Conservation (phyloP, 2,113 vertebrate genomes). For the Aegotheles bennettii region DNA sequence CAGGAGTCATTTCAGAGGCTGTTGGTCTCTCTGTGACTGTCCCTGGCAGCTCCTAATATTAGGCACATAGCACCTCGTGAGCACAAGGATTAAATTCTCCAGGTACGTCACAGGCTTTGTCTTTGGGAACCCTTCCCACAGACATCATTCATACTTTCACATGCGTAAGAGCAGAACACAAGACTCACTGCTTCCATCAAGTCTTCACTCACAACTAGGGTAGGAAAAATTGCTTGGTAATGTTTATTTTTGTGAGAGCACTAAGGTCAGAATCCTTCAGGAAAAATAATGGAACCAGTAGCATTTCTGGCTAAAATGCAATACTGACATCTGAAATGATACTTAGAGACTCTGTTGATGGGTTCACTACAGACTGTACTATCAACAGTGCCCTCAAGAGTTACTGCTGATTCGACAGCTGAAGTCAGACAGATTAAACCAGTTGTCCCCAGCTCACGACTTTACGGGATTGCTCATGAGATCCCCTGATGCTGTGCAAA, state of each 20-base stretch:
- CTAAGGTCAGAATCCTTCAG: background rate
- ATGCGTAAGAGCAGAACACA: background rate
- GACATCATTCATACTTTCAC: background rate
- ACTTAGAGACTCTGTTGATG: background rate
- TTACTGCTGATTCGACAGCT: background rate
- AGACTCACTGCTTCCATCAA: background rate
- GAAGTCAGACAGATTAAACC: background rate
- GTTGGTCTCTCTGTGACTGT: background rate
- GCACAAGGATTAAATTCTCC: background rate
- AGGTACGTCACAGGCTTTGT: background rate
- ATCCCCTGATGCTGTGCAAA: background rate
- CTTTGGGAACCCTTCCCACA: background rate
- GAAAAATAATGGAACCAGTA: background rate
- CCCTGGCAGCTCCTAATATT: background rate
- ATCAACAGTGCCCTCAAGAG: background rate
- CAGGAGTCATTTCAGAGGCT: background rate
- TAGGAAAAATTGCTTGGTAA: background rate
- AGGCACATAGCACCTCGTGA: background rate
- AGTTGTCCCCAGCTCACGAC: background rate
- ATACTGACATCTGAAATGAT: background rate
- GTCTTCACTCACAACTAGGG: background rate
- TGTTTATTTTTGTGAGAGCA: background rate
- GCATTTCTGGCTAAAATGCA: background rate
- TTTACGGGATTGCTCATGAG: background rate
- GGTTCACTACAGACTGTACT: background rate